Base-by-base conservation (phyloP, 2,113 vertebrate genomes). In the Gallinago undulata region DNA sequence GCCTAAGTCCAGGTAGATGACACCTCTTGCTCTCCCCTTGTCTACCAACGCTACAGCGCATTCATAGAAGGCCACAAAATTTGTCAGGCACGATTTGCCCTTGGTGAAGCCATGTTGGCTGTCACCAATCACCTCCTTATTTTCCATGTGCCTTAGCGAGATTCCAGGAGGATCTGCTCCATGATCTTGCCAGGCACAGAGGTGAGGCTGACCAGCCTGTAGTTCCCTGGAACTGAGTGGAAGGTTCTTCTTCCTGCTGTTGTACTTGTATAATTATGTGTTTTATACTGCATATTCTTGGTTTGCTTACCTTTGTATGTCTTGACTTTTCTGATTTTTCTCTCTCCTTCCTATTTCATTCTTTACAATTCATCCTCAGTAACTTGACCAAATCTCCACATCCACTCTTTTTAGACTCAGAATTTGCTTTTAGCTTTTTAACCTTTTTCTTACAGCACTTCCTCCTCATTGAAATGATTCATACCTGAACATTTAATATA, bases 401-500 rank as follows among this genome's bases (percentile, higher is more conserved):
- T 50, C 51, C 2, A 4, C 43, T 81, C 55, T 55, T 77, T 62
- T 53, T 78, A 62, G 50, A 69, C 37, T 63, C n/a, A 57, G 19
- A 90, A 73, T 93, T 84, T 62, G 4, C 6, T 89, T 75, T 87
- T 78, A 75, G 39, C 25, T 55, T 55, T 55, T 55, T 85, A 87
- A 77, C 3, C 28, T 85, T 93, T 91, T 89, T n/a, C 62, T 82
- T 83, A 76, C 5, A 76, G 24, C 27, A 76, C 39, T 87, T 77
- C 25, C 43, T 78, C 47, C 59, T 81, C 64, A 74, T 39, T 89
- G 80, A 92, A 92, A 70, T 93, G 2, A 90, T 94, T 95, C 68
- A 93, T 87, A 92, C 23, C 64, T 55, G 69, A 88, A 84, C 68
- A 88, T 77, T 95, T 75, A 89, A 84, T 70, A 70, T 16, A 89